Percentiles rank a stretch among this genome's conserved stretches.
Conservation (phyloP, 2,888 invertebrate species). For the Perdita meconis region DNA sequence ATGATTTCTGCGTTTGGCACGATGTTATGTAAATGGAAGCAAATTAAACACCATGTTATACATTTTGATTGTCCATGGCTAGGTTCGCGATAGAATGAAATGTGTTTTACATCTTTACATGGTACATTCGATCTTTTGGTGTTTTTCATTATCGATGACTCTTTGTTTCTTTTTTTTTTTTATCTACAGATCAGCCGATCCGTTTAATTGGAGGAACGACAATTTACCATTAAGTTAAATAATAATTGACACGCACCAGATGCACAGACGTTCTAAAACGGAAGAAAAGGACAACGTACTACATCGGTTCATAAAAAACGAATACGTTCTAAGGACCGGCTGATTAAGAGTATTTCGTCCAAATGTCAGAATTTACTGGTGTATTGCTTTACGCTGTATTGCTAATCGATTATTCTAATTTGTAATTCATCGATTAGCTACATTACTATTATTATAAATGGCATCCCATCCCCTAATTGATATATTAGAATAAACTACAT, state of each 20-base stretch:
- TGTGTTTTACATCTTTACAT: slow-evolving; percentile 64
- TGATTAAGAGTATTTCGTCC: slow-evolving; percentile 79
- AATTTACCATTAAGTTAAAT: slow-evolving; percentile 10
- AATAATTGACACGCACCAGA: slow-evolving; percentile 24
- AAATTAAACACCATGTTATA: slow-evolving; percentile 76
- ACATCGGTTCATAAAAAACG: slow-evolving; percentile 11
- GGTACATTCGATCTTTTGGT: slow-evolving; percentile 59
- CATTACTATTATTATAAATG: slow-evolving; percentile 69
- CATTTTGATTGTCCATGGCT: slow-evolving; percentile 83
- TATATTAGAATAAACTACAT: slow-evolving; percentile 80
- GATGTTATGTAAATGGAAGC: slow-evolving; percentile 79
- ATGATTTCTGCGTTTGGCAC: slow-evolving; percentile 78
- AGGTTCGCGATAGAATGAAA: slow-evolving; percentile 69
- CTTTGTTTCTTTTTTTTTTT: too few relatives aligned
- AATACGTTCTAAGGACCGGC: slow-evolving; percentile 52
- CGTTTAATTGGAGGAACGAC: slow-evolving; percentile 9
- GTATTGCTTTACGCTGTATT: slow-evolving; percentile 76
- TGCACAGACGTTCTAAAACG: too few relatives aligned
- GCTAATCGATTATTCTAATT: slow-evolving; percentile 73
- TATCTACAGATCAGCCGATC: slow-evolving; percentile 60
- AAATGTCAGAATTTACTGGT: slow-evolving; percentile 80
- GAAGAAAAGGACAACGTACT: too few relatives aligned
- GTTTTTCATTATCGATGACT: slow-evolving; percentile 46
- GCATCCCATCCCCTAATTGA: slow-evolving; percentile 65
- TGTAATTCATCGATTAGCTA: slow-evolving; percentile 72